These are phyloP conservation scores for Melanargia galathea DNA, from an alignment of 2,888 invertebrate genomes.

Conservation along the genomic window DNA sequence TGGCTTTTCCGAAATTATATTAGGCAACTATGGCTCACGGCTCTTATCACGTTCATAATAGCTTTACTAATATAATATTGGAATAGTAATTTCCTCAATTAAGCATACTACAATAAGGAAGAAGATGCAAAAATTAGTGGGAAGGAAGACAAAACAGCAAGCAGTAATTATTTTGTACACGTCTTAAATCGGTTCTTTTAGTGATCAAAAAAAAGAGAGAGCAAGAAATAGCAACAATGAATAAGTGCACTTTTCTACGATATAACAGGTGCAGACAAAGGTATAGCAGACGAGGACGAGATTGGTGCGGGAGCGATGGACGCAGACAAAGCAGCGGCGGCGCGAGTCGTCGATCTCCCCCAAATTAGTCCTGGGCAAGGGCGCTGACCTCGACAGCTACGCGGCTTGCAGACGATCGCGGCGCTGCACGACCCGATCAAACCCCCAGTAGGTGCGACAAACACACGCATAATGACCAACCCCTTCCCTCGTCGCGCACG, in stretches of 20 bases:
- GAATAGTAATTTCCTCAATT: conserved; percentile 8
- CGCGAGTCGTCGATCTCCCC: conserved; percentile 79
- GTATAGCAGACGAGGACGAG: conserved; percentile 29
- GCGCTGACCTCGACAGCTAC: conserved; percentile 72
- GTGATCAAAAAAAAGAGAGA: neutral
- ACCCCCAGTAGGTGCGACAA: conserved; percentile 32
- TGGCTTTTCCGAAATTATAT: conserved; percentile 40
- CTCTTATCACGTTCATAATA: conserved; percentile 14
- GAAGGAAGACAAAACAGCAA: neutral
- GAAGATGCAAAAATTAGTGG: neutral
- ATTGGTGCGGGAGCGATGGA: conserved; percentile 53
- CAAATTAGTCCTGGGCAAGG: conserved; percentile 81
- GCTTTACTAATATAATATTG: conserved; percentile 6
- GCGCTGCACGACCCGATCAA: conserved; percentile 32
- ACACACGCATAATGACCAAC: conserved; percentile 24
- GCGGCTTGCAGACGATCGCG: conserved; percentile 45
- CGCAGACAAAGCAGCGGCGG: conserved; percentile 71
- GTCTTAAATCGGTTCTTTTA: neutral
- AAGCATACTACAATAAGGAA: neutral
- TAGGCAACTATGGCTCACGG: conserved; percentile 22
- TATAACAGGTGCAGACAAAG: conserved; percentile 21
- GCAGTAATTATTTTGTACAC: neutral
- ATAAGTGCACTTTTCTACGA: conserved; percentile 9
- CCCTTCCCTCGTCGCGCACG: conserved; percentile 20
- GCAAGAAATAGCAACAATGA: neutral